These are phyloP conservation scores for Apantesis nais DNA, from an alignment of 2,888 invertebrate genomes.

Conservation along the genomic window DNA sequence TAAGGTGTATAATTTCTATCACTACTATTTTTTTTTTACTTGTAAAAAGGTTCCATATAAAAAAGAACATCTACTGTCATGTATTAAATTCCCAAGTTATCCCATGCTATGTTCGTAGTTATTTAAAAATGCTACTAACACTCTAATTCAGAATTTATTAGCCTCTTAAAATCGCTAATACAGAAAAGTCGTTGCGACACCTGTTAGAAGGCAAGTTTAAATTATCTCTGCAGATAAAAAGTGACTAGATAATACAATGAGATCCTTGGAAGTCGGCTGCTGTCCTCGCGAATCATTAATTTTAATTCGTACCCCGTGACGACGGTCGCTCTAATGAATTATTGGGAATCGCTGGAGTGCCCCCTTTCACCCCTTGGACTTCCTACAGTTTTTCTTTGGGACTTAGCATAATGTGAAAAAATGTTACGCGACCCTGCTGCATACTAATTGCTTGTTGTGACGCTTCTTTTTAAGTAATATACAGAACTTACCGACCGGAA, in stretches of 20 bases:
- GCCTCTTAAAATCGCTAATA: conserved; percentile 61
- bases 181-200: conserved; percentile 72
- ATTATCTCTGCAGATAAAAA: conserved; percentile 79
- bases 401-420: conserved; percentile 85
- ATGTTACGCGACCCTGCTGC: conserved; percentile 78
- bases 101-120: conserved; percentile 23
- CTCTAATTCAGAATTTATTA: conserved; percentile 49
- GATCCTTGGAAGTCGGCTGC: conserved; percentile 72
- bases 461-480: conserved; percentile 70
- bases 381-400: conserved; percentile 78
- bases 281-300: conserved; percentile 84
- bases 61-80: conserved; percentile 17
- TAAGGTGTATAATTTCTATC: too few species aligned
- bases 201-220: conserved; percentile 72
- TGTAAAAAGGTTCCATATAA: conserved; percentile 19
- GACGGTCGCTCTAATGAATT: conserved; percentile 82
- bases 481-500: conserved; percentile 71
- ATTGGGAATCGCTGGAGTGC: conserved; percentile 81
- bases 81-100: conserved; percentile 28
- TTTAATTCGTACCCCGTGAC: conserved; percentile 84
- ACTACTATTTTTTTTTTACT: too few species aligned
- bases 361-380: conserved; percentile 66
- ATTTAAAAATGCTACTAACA: conserved; percentile 50
- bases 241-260: conserved; percentile 77
- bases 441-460: conserved; percentile 85